Evolutionary conservation across 2,113 vertebrate genomes (phyloP).

Genomic region (Istiophorus platypterus): DNA sequence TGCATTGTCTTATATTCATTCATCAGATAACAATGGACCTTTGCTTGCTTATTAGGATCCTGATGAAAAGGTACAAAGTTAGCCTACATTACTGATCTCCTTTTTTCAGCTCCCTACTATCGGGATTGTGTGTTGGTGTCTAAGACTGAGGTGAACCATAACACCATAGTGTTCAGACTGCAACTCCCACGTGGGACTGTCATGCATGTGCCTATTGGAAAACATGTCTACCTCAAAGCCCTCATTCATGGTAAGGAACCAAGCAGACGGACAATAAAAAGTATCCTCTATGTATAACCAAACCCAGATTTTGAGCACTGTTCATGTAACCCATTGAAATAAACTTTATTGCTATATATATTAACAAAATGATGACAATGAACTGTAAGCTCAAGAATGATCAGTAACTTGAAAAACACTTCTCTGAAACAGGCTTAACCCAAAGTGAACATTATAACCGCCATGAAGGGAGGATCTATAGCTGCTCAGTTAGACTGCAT

Average conservation of each 20-base stretch:
- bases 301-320: too few species aligned
- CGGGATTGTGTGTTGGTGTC: slow-evolving; percentile 91
- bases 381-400: too few species aligned
- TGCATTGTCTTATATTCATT: background rate
- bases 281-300: too few species aligned
- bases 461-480: too few species aligned
- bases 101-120: slow-evolving; percentile 86
- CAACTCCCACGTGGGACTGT: slow-evolving; percentile 86
- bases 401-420: too few species aligned
- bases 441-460: too few species aligned
- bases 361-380: too few species aligned
- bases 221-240: slow-evolving; percentile 94
- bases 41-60: background rate
- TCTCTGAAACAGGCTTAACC: too few species aligned
- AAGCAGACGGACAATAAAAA: background rate
- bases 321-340: too few species aligned
- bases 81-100: background rate
- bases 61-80: background rate
- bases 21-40: background rate
- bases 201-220: slow-evolving; percentile 88
- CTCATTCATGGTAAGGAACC: slow-evolving; percentile 86
- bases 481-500: too few species aligned
- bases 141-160: slow-evolving; percentile 89
- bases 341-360: too few species aligned
- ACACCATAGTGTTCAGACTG: slow-evolving; percentile 89